Evolutionary conservation across 2,888 invertebrate species (phyloP).

Genomic region (Pimpla rufipes): DNA sequence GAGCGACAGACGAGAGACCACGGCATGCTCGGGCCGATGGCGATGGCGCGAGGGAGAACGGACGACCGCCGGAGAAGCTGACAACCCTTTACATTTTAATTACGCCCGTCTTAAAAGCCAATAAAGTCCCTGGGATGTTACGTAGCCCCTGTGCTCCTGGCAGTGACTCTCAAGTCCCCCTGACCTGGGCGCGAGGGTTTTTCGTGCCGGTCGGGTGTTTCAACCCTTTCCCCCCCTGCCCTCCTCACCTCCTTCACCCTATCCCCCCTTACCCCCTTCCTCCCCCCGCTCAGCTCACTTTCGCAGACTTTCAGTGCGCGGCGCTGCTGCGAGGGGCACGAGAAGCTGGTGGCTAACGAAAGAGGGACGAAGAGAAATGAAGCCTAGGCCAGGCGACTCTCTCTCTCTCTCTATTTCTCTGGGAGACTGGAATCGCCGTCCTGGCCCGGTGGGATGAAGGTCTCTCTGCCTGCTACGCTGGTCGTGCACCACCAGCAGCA

Average conservation of each 20-base stretch:
- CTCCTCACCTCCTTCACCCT: too few relatives aligned
- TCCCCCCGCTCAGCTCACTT: constrained; percentile 20
- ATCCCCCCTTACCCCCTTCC: neutral
- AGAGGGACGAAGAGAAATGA: constrained; percentile 51
- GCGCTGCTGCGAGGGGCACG: too few relatives aligned
- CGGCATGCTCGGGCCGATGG: constrained; percentile 6
- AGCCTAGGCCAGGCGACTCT: constrained; percentile 34
- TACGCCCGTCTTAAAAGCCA: constrained; percentile 82
- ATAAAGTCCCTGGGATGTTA: constrained; percentile 78
- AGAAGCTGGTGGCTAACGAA: constrained; percentile 12
- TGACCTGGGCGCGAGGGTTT: constrained; percentile 59
- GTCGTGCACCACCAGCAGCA: constrained; percentile 44
- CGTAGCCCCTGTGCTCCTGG: constrained; percentile 68
- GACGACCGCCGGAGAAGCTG: constrained; percentile 71
- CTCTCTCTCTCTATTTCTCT: too few relatives aligned
- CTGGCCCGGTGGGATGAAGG: constrained; percentile 51
- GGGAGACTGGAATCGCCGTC: constrained; percentile 34
- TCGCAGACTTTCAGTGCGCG: constrained; percentile 29
- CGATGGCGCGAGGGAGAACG: constrained; percentile 59
- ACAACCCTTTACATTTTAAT: constrained; percentile 83
- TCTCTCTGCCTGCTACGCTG: constrained; percentile 42
- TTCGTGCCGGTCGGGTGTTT: constrained; percentile 27
- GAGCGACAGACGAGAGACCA: constrained; percentile 55
- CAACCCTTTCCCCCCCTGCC: constrained; percentile 8
- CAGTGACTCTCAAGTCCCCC: constrained; percentile 74